Percentiles rank a stretch among this genome's conserved stretches.
Evolutionary conservation across 2,113 vertebrate genomes (phyloP).

Genomic region (Emydocephalus ijimae): DNA sequence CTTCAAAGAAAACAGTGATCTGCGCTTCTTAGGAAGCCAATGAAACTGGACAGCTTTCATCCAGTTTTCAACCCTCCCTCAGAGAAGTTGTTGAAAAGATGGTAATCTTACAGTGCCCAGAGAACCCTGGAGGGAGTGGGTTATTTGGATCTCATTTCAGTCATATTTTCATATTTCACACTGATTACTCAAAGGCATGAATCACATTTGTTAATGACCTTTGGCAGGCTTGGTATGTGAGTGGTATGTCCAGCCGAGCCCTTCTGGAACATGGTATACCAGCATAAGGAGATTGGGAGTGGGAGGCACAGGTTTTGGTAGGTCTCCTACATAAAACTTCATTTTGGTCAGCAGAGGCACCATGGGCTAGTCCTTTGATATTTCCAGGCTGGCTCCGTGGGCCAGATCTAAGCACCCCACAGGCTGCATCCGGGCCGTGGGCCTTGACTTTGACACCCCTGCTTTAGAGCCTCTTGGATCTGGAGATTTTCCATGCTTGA

Average conservation of each 20-base stretch:
- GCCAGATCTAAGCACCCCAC: too few species aligned
- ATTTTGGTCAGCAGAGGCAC: too few species aligned
- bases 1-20: background rate
- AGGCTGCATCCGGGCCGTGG: too few species aligned
- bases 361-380: too few species aligned
- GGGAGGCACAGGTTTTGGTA: background rate
- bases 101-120: background rate
- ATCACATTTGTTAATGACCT: background rate
- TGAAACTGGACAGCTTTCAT: background rate
- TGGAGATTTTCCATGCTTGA: background rate
- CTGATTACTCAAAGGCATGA: background rate
- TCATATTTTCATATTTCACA: background rate
- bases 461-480: background rate
- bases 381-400: too few species aligned
- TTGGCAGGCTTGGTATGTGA: background rate
- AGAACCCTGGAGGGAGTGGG: background rate
- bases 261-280: background rate
- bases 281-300: background rate
- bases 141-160: background rate
- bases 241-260: background rate
- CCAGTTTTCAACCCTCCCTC: background rate
- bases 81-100: background rate
- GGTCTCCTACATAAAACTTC: background rate
- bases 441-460: too few species aligned
- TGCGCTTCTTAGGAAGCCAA: background rate